Conservation (phyloP, 2,888 invertebrate genomes). For the Laspeyria flexula region DNA sequence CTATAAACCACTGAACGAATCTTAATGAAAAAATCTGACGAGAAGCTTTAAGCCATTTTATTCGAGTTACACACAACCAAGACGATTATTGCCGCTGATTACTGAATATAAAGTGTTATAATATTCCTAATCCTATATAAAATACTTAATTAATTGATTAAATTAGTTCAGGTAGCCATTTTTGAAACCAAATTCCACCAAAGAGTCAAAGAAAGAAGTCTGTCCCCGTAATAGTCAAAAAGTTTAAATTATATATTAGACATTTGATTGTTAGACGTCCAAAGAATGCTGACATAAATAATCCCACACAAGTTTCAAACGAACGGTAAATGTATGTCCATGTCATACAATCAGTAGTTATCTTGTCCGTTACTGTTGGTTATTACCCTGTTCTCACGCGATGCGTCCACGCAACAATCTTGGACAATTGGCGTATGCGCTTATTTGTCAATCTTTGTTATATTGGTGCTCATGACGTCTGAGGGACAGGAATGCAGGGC, state of each 20-base stretch:
- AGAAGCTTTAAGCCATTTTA: too few relatives aligned
- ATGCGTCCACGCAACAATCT: conserved; percentile 44
- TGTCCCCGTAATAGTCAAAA: too few relatives aligned
- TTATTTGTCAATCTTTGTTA: conserved; percentile 43
- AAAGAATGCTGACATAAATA: not conserved
- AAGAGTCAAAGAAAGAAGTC: too few relatives aligned
- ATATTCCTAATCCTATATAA: too few relatives aligned
- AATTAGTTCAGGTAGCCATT: too few relatives aligned
- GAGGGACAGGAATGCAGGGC: not conserved
- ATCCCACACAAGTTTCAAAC: not conserved
- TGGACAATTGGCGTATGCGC: conserved; percentile 30
- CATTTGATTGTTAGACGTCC: not conserved
- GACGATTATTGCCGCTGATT: too few relatives aligned
- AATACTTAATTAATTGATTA: too few relatives aligned
- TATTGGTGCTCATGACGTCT: conserved; percentile 5
- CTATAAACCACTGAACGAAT: too few relatives aligned
- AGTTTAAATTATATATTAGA: not conserved
- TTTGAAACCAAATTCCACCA: too few relatives aligned
- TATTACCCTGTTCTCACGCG: conserved; percentile 42
- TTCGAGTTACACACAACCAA: too few relatives aligned
- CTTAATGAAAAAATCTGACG: too few relatives aligned
- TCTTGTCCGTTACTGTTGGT: conserved; percentile 38
- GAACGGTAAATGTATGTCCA: conserved; percentile 8
- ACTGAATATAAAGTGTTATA: too few relatives aligned
- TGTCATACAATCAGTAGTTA: conserved; percentile 11